Evolutionary conservation across 2,113 vertebrate genomes (phyloP).

Genomic region (Coryphaenoides rupestris): DNA sequence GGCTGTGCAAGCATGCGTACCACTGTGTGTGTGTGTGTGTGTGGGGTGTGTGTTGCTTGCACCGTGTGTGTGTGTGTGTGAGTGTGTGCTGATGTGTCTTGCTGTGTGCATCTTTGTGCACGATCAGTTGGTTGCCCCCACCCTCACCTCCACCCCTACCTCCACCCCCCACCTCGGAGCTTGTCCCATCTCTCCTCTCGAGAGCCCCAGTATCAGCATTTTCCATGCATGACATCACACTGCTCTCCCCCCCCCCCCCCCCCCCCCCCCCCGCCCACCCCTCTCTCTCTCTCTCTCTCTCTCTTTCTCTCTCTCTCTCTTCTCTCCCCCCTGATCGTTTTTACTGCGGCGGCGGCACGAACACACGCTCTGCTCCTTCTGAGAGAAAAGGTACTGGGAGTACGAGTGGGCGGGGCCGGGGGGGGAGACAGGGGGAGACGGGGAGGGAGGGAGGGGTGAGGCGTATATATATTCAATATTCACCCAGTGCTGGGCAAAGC

Average conservation of each 20-base stretch:
- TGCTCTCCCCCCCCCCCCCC: slow-evolving; percentile 10
- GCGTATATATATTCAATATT: slow-evolving; percentile 53
- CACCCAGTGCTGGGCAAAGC: slow-evolving; percentile 44
- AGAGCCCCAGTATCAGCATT: slow-evolving; percentile 38
- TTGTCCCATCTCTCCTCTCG: too few relatives aligned
- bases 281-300: too few relatives aligned
- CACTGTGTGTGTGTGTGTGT: background rate
- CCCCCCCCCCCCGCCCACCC: too few relatives aligned
- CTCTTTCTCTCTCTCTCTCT: slow-evolving; percentile 1
- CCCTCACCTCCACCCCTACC: too few relatives aligned
- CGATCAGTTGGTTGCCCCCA: slow-evolving; percentile 18
- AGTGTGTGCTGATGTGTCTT: background rate
- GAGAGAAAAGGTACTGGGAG: too few relatives aligned
- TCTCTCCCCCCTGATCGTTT: slow-evolving; percentile 41
- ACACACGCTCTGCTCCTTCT: slow-evolving; percentile 13
- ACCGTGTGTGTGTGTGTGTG: slow-evolving; percentile 1
- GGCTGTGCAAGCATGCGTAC: too few relatives aligned
- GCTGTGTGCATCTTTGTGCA: slow-evolving; percentile 9
- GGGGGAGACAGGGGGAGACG: too few relatives aligned
- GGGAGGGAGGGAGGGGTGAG: slow-evolving; percentile 49
- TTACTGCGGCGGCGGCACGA: slow-evolving; percentile 46
- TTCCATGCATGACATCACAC: slow-evolving; percentile 57
- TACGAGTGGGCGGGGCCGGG: too few relatives aligned
- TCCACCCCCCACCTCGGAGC: too few relatives aligned
- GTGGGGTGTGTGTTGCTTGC: background rate